Evolutionary conservation across 1,140 invertebrate species (phyloP).

Genomic region (Zaprionus lachaisei): DNA sequence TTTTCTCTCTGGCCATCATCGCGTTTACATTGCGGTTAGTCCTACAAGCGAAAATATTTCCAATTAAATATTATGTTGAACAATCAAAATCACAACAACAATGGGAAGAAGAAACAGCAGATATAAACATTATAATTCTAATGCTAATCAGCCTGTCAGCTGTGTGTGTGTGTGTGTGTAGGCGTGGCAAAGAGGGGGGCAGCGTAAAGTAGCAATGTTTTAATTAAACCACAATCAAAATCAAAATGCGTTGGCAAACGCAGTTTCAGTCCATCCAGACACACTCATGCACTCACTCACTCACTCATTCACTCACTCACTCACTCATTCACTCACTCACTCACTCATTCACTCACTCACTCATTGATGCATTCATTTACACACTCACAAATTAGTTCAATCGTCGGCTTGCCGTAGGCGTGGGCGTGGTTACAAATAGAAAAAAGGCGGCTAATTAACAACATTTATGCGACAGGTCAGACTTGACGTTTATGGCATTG

Average conservation of each 20-base stretch:
- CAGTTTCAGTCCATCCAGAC: conserved; percentile 3
- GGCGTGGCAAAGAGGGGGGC: conserved; percentile 26
- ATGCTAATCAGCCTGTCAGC: conserved; percentile 40
- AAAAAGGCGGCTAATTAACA: conserved; percentile 66
- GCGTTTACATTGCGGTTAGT: conserved; percentile 60
- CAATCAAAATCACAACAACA: conserved; percentile 33
- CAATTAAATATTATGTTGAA: conserved; percentile 64
- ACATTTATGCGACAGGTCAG: conserved; percentile 43
- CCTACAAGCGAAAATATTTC: conserved; percentile 39
- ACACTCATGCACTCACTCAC: conserved; percentile 10
- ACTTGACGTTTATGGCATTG: conserved; percentile 45
- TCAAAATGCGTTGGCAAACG: not conserved
- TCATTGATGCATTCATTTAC: conserved; percentile 3
- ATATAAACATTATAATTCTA: conserved; percentile 34
- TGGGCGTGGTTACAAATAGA: conserved; percentile 28
- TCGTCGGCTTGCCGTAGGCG: not conserved
- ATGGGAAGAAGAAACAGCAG: conserved; percentile 2
- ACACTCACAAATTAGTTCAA: conserved; percentile 45
- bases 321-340: conserved; percentile 1
- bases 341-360: conserved; percentile 15
- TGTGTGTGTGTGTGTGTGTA: not conserved
- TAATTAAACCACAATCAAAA: conserved; percentile 55
- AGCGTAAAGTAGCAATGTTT: conserved; percentile 17
- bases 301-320: not conserved
- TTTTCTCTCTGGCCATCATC: conserved; percentile 16